phyloP scores from a whole-genome alignment of 2,888 invertebrate genomes.

The Dynastes tityus region DNA sequence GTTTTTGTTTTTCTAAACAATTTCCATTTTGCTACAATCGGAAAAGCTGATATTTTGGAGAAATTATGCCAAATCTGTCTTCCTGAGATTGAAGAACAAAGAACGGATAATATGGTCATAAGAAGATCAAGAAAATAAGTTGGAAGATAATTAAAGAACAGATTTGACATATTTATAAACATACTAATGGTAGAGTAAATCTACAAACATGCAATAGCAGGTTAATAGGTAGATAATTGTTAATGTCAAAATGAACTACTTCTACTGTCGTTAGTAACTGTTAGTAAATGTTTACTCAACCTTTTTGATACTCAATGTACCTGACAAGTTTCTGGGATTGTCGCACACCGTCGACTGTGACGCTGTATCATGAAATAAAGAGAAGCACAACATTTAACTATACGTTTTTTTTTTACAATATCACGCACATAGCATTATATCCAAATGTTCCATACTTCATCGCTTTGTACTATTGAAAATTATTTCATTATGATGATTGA shows the following conservation, averaged over 20 bases:
- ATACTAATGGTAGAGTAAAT: neutral
- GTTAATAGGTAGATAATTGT: neutral
- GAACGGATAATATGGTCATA: too few species aligned
- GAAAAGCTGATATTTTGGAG: too few species aligned
- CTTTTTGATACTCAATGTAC: slow-evolving; percentile 62
- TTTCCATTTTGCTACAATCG: too few species aligned
- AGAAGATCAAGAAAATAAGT: too few species aligned
- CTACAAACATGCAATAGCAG: slow-evolving; percentile 15
- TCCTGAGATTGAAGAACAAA: too few species aligned
- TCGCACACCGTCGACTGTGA: slow-evolving; percentile 60
- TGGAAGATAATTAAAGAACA: too few species aligned
- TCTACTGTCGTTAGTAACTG: slow-evolving; percentile 26
- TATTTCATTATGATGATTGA: neutral
- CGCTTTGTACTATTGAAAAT: neutral
- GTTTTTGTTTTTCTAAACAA: too few species aligned
- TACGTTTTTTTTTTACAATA: slow-evolving; percentile 28
- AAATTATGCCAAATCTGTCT: too few species aligned
- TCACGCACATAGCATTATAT: neutral
- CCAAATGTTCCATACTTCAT: neutral
- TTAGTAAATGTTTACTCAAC: slow-evolving; percentile 40
- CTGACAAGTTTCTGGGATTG: slow-evolving; percentile 70
- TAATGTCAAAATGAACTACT: slow-evolving; percentile 17
- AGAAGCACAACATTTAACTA: slow-evolving; percentile 61
- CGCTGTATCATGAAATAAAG: slow-evolving; percentile 70
- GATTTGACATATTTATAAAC: too few species aligned